Evolutionary conservation across 2,113 vertebrate genomes (phyloP), one percentile per base, ranked within the genome.

Genomic region (Riparia riparia): DNA sequence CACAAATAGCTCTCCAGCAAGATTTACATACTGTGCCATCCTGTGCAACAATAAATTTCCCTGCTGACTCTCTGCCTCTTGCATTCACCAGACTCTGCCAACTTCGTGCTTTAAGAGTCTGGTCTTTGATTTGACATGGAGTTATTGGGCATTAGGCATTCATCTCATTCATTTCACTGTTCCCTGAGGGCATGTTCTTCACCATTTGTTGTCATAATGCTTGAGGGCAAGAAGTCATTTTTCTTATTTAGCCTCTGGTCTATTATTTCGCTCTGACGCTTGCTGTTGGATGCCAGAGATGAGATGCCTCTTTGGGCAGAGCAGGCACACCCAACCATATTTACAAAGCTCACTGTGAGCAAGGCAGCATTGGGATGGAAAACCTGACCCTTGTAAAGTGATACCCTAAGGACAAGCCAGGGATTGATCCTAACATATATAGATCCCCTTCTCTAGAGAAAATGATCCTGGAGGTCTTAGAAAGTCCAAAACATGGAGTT

Each of bases 161-260:
- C 93, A 92, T 95, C 93, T 96, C 72, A 47, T 70, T 89, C 93
- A 89, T 90, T 92, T 83, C 1, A 0, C 80, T 29, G 3, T 58
- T 96, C 93, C 94, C 96, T 1, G 1, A 74, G 94, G 96, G 51
- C 47, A 49, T 65, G 69, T 96, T 96, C 93, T 86, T 94, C 95
- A 95, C 93, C 86, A 95, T 97, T 97, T 91, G 83, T 77, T 97
- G 91, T 78, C 86, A 84, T 94, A 96, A 97, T 91, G 92, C 95
- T 96, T 1, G 44, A 96, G 80, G 96, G 90, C 88, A 89, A 94
- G 56, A 88, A 95, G 90, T 83, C 0, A 94, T 96, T 96, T 93
- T 93, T 96, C 93, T 96, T 92, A 64, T 81, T 96, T 96, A 95
- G 85, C 68, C 41, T 83, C 82, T 81, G 56, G 88, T 95, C 56